Percentiles rank a stretch among this genome's conserved stretches.
These are phyloP conservation scores for Diorhabda carinulata DNA, from an alignment of 1,140 invertebrate genomes.

Conservation along the genomic window DNA sequence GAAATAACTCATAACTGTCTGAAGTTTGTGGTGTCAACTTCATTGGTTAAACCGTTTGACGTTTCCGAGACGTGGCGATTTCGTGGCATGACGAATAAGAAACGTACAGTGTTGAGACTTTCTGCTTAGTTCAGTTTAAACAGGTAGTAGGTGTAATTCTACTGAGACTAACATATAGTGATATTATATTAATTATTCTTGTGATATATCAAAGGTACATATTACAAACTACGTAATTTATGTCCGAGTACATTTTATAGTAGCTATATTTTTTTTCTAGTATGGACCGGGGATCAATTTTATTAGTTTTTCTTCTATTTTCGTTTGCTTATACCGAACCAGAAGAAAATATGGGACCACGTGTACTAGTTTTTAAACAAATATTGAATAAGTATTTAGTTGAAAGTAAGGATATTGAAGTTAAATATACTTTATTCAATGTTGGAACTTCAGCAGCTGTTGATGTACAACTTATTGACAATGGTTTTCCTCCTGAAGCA, in stretches of 20 bases:
- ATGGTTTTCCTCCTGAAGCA: conserved; percentile 82
- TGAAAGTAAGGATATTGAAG: conserved; percentile 95
- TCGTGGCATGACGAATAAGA: neutral
- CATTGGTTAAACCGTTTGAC: neutral
- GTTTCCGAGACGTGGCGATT: neutral
- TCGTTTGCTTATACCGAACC: conserved; percentile 9
- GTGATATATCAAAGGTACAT: neutral
- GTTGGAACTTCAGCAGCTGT: conserved; percentile 82
- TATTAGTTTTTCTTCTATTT: conserved; percentile 7
- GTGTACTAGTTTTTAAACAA: conserved; percentile 78
- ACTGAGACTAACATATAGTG: neutral
- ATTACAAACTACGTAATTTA: neutral
- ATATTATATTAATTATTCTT: neutral
- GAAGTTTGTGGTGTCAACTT: no score
- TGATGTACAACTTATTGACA: conserved; percentile 83
- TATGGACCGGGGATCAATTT: neutral
- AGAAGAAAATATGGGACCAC: conserved; percentile 69
- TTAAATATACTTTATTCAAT: conserved; percentile 86
- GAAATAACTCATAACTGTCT: no score
- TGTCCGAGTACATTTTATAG: neutral
- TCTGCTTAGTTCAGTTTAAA: neutral
- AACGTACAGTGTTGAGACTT: neutral
- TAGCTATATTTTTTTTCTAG: conserved; percentile 7
- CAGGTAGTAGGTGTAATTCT: neutral
- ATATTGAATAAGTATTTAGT: conserved; percentile 97